A percentile compares a stretch with the other conserved stretches of the same genome.
Evolutionary conservation across 2,888 invertebrate species (phyloP).

Genomic region (Perizoma affinitatum): DNA sequence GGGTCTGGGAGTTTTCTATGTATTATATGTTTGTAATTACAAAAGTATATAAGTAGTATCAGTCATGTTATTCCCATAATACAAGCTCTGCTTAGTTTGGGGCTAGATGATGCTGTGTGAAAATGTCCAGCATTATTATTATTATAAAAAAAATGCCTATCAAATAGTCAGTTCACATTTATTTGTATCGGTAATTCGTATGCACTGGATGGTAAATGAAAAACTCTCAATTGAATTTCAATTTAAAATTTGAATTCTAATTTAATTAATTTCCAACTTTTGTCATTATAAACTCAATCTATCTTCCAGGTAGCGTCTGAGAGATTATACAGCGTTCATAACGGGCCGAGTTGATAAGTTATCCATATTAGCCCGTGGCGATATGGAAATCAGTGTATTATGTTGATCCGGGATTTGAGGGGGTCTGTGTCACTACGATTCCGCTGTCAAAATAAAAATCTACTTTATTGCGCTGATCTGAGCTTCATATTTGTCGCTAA

Average conservation of each 20-base stretch:
- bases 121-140: too few species aligned
- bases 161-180: too few species aligned
- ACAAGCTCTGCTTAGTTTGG: too few species aligned
- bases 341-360: conserved; percentile 44
- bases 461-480: conserved; percentile 3
- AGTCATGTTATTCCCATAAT: too few species aligned
- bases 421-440: conserved; percentile 13
- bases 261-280: conserved; percentile 20
- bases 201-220: too few species aligned
- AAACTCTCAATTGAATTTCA: too few species aligned
- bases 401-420: conserved; percentile 56
- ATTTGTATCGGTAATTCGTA: too few species aligned
- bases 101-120: too few species aligned
- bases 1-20: too few species aligned
- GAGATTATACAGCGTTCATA: conserved; percentile 34
- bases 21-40: too few species aligned
- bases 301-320: conserved; percentile 20
- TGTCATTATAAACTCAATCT: conserved; percentile 26
- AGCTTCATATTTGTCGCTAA: not conserved
- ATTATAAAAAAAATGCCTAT: too few species aligned
- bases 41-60: too few species aligned
- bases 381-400: conserved; percentile 58
- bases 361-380: conserved; percentile 44
- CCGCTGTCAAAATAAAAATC: conserved; percentile 6
- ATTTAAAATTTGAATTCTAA: not conserved